These are phyloP conservation scores for Tetheella fluctuosa DNA, from an alignment of 2,888 invertebrate species.

Conservation along the genomic window DNA sequence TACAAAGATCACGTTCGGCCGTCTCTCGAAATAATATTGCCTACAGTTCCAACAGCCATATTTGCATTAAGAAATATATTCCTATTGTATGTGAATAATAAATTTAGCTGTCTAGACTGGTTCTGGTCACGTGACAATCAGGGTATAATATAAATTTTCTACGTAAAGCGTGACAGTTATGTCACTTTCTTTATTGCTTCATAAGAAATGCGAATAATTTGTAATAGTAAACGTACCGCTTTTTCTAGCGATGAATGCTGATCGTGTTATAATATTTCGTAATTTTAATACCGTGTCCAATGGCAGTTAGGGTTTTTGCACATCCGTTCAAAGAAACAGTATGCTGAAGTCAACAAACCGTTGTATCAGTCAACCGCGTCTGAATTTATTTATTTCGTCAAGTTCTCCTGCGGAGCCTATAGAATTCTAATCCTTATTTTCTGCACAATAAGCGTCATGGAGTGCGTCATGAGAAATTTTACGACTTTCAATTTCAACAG, in stretches of 20 bases:
- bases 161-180: slow-evolving; percentile 1
- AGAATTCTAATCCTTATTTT: slow-evolving; percentile 44
- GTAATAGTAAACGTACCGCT: not conserved
- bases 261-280: slow-evolving; percentile 18
- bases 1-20: slow-evolving; percentile 27
- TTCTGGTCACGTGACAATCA: slow-evolving; percentile 1
- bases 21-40: slow-evolving; percentile 27
- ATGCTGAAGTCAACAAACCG: slow-evolving; percentile 32
- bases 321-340: slow-evolving; percentile 31
- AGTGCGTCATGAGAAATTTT: slow-evolving; percentile 51
- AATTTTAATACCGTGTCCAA: slow-evolving; percentile 30
- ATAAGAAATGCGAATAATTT: slow-evolving; percentile 2
- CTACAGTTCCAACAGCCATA: slow-evolving; percentile 16
- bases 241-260: not conserved
- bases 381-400: slow-evolving; percentile 42
- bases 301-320: slow-evolving; percentile 34
- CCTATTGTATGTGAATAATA: not conserved
- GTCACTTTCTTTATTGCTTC: slow-evolving; percentile 6
- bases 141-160: slow-evolving; percentile 7
- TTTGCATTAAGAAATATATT: slow-evolving; percentile 3
- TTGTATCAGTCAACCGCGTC: slow-evolving; percentile 42
- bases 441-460: slow-evolving; percentile 43
- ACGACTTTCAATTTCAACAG: slow-evolving; percentile 72
- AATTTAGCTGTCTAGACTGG: slow-evolving; percentile 1
- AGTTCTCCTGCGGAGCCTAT: slow-evolving; percentile 26